Evolutionary conservation across 1,140 invertebrate genomes (phyloP).

Genomic region (Sarcophaga peregrina): DNA sequence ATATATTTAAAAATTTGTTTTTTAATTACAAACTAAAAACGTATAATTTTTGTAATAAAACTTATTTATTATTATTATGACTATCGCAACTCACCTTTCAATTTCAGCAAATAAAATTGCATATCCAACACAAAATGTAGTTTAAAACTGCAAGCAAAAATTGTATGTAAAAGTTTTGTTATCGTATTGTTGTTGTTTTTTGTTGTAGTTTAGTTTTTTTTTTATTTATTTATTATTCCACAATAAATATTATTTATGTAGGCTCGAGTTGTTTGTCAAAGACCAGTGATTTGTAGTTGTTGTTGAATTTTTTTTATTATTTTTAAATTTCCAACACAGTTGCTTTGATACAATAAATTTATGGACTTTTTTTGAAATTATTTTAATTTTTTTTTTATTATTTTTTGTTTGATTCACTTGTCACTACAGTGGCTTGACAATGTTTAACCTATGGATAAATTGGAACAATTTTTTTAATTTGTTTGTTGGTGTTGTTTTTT

Average conservation of each 20-base stretch:
- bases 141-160: not conserved
- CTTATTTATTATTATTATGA: not conserved
- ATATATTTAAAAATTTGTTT: not conserved
- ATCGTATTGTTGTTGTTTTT: too few relatives aligned
- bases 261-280: not conserved
- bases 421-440: not conserved
- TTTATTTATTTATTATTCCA: not conserved
- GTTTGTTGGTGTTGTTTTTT: not conserved
- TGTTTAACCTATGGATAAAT: not conserved
- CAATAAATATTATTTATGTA: not conserved
- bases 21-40: conserved; percentile 4
- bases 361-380: not conserved
- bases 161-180: not conserved
- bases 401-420: not conserved
- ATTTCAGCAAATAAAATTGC: not conserved
- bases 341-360: not conserved
- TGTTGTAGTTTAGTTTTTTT: too few relatives aligned
- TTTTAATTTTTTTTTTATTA: not conserved
- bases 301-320: too few relatives aligned
- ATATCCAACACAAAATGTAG: not conserved
- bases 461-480: not conserved
- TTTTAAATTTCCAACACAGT: not conserved
- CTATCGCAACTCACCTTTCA: not conserved
- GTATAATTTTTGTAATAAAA: not conserved
- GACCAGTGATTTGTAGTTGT: not conserved